phyloP scores from a whole-genome alignment of 2,113 vertebrate species.

The Tragelaphus strepsiceros region DNA sequence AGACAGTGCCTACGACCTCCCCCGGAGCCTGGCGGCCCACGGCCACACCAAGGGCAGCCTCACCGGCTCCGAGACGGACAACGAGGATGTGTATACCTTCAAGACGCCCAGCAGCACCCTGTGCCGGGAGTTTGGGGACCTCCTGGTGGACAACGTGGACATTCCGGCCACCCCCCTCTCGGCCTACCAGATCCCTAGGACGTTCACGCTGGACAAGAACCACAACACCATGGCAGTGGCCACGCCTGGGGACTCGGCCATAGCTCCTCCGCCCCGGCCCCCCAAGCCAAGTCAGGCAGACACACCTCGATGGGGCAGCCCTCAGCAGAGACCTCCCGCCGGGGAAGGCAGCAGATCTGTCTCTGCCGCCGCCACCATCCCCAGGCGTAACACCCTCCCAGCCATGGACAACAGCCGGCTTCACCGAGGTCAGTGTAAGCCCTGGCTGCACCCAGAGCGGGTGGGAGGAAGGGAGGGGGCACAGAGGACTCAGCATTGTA shows the following conservation, averaged over 20 bases:
- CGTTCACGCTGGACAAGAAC: constrained; percentile 95
- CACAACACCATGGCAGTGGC: constrained; percentile 89
- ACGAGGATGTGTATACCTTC: constrained; percentile 92
- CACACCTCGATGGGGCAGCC: constrained; percentile 88
- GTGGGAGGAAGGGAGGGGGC: neutral
- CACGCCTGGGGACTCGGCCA: constrained; percentile 81
- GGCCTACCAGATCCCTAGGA: constrained; percentile 94
- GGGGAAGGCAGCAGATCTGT: constrained; percentile 80
- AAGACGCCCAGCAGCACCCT: constrained; percentile 94
- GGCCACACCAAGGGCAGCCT: constrained; percentile 81
- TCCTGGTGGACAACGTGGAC: constrained; percentile 91
- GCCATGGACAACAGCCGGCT: constrained; percentile 94
- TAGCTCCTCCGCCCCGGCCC: constrained; percentile 89
- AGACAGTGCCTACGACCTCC: constrained; percentile 91
- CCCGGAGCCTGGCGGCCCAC: constrained; percentile 84
- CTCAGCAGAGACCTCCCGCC: constrained; percentile 83
- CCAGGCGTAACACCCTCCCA: constrained; percentile 95
- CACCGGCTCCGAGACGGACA: constrained; percentile 86
- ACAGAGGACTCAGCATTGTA: neutral
- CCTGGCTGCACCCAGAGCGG: rapidly evolving
- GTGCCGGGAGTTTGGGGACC: constrained; percentile 86
- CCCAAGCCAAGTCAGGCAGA: constrained; percentile 92
- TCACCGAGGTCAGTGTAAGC: constrained; percentile 87
- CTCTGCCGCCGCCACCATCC: constrained; percentile 86
- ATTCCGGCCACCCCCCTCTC: constrained; percentile 88